Percentiles rank a stretch among this genome's conserved stretches.
Conservation (phyloP, 1,140 invertebrate genomes). For the Drosophila sp. region DNA sequence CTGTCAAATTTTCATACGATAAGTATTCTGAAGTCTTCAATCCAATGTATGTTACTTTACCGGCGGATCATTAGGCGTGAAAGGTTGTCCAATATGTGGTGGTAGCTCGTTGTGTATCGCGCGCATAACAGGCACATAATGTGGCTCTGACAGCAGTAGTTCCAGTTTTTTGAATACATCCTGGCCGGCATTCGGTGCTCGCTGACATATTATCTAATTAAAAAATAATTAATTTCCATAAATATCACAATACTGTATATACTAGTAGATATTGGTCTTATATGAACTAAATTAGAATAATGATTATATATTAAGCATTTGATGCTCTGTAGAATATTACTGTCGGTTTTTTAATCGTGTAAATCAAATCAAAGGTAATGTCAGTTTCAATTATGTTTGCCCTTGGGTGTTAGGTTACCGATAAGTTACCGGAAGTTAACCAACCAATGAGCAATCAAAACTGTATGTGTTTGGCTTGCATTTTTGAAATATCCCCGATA, state of each 20-base stretch:
- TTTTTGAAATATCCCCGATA: too few species aligned
- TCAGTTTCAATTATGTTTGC: too few species aligned
- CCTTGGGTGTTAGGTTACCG: too few species aligned
- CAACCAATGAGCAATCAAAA: too few species aligned
- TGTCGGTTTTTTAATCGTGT: too few species aligned
- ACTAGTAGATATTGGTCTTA: too few species aligned
- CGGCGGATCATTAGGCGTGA: conserved; percentile 88
- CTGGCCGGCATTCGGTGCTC: conserved; percentile 85
- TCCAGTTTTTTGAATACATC: conserved; percentile 86
- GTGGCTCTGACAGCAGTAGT: conserved; percentile 88
- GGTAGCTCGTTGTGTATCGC: conserved; percentile 89
- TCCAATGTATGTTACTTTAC: conserved; percentile 84
- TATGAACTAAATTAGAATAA: too few species aligned
- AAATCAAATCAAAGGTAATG: too few species aligned
- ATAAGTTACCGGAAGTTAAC: too few species aligned
- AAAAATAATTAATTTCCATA: not conserved
- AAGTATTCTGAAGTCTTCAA: not conserved
- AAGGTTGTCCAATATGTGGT: conserved; percentile 90
- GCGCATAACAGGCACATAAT: conserved; percentile 93
- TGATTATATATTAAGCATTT: too few species aligned
- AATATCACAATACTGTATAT: not conserved
- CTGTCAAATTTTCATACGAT: conserved; percentile 77
- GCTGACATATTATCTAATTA: conserved; percentile 88
- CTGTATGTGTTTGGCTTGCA: too few species aligned
- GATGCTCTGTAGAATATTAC: too few species aligned